Evolutionary conservation across 2,113 vertebrate species (phyloP), one percentile per base, ranked within the genome.

Genomic region (Strix aluco): DNA sequence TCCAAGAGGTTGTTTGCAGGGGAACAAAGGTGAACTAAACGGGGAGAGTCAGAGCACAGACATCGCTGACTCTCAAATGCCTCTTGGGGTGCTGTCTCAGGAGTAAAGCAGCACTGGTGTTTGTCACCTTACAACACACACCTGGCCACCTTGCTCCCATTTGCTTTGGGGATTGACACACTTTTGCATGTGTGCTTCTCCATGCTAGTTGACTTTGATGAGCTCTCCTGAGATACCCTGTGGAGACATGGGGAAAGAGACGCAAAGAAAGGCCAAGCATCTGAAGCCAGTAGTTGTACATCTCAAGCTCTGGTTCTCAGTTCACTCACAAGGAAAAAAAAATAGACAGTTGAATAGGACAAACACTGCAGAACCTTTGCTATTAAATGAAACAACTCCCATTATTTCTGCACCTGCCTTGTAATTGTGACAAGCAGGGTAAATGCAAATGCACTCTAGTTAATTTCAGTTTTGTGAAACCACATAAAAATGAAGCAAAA

Each of bases 401-500:
- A 89, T 94, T 94, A 87, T 75, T 94, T 72, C 78, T 91, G 70
- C 65, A 88, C 84, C 62, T 94, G 70, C 70, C 38, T 93, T 92
- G 71, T 82, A 94, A 97, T 86, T 95, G 89, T 77, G 89, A 96
- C 78, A 96, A 87, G 49, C 54, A 92, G 58, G 11, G 70, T 82
- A 94, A 82, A 94, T 85, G 54, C 58, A 95, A 94, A 94, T 95
- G 29, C 29, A 77, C 16, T 62, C 15, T 30, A 81, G 49, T 55
- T 95, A 95, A 92, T 88, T 94, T 92, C 70, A 88, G 62, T 90
- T 97, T 95, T 88, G 81, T 94, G 66, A 94, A 95, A 85, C 81
- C 95, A 97, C 70, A 92, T 86, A 77, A 95, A 97, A 96, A 94
- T 80, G 34, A 96, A 86, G 51, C 22, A 90, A 92, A 96, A 91